Base-by-base conservation (phyloP, 1,140 invertebrate species). In the Papilio dardanus region DNA sequence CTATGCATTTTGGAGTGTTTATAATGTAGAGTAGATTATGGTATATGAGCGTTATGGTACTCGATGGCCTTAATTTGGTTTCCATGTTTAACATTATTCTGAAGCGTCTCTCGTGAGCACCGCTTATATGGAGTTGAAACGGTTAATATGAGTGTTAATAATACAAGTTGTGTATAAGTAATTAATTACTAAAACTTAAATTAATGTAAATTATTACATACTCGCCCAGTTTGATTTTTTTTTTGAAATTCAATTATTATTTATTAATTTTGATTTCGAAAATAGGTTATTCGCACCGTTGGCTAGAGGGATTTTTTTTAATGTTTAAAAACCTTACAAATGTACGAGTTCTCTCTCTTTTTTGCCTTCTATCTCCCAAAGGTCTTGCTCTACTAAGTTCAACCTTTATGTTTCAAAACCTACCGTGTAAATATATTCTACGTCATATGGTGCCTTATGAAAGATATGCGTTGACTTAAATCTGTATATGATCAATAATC, bases 331-430 rank as follows among this genome's bases (percentile, higher is more conserved):
- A 46, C 40, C 40, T 16, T 42, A 42, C 40, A 42, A 42, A 42
- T 16, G 0, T 46, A 46, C 42, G 42, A 6, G 31, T 21, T 24
- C 31, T 68, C 35, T 37, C 5, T 40, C 21, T 68, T 37, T 16
- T 35, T 69, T 6, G 33, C 8, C 37, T 5, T 19, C 19, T 35
- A 16, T 21, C 14, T 71, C 68, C 68, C 68, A 71, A 46, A 71
- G 68, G 68, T 16, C 24, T 46, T 42, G 68, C 35, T 42, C 68
- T 37, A 40, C 35, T 31, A 71, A 71, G 21, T 37, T 42, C 37
- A 42, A 37, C 21, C 31, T 40, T 12, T 4, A 16, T 71, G 14
- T 7, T 46, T 71, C 16, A n/a, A 71, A 69, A 69, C 3, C 33
- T 69, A 35, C 7, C 37, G 12, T 42, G 10, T 40, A n/a, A n/a